These are phyloP conservation scores for Pogonocichla stellata DNA, from an alignment of 2,113 vertebrate species.

Conservation along the genomic window DNA sequence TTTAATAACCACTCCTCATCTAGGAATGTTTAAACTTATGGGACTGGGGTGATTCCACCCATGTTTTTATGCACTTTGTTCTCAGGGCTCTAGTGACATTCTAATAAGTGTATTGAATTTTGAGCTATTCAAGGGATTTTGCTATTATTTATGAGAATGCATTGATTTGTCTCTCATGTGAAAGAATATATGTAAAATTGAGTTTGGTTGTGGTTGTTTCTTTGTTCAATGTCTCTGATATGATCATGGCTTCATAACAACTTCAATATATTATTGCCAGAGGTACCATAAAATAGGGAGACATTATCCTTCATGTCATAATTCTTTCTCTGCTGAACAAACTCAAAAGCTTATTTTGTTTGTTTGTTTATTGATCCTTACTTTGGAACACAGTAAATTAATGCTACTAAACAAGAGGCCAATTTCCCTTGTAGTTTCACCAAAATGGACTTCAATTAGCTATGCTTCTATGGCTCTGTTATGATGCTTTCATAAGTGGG, in stretches of 20 bases:
- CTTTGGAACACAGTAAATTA: slow-evolving; percentile 39
- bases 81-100: slow-evolving; percentile 20
- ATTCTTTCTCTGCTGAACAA: slow-evolving; percentile 44
- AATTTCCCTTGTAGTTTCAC: slow-evolving; percentile 28
- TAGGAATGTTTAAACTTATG: background rate
- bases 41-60: background rate
- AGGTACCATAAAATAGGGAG: slow-evolving; percentile 56
- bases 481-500: slow-evolving; percentile 5
- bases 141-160: slow-evolving; percentile 62
- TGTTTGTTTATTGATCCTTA: slow-evolving; percentile 51
- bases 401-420: slow-evolving; percentile 18
- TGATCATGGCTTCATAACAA: slow-evolving; percentile 36
- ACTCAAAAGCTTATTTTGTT: slow-evolving; percentile 19
- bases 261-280: slow-evolving; percentile 60
- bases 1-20: background rate
- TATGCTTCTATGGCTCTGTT: background rate
- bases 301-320: slow-evolving; percentile 42
- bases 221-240: slow-evolving; percentile 33
- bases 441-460: slow-evolving; percentile 30
- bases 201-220: slow-evolving; percentile 41
- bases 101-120: slow-evolving; percentile 51
- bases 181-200: slow-evolving; percentile 32
- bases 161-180: slow-evolving; percentile 37
- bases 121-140: slow-evolving; percentile 19
- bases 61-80: background rate